Conservation (phyloP, 2,888 invertebrate genomes). For the Drepanosiphum platanoidis region DNA sequence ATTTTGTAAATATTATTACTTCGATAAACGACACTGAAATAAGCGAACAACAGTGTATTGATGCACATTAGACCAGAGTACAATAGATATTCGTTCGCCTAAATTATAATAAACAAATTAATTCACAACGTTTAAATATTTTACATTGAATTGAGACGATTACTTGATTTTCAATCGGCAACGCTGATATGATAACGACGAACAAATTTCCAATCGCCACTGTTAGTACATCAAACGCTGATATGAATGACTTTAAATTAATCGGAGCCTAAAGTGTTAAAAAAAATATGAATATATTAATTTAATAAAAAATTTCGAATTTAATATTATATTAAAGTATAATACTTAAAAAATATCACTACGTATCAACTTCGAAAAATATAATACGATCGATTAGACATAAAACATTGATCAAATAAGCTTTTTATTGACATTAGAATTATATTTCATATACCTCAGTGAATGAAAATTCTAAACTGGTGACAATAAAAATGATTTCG, state of each 20-base stretch:
- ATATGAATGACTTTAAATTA: conserved; percentile 90
- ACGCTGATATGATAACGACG: conserved; percentile 87
- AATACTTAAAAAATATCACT: too few species aligned
- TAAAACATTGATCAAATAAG: background rate
- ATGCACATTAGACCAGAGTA: conserved; percentile 86
- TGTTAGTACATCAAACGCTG: conserved; percentile 91
- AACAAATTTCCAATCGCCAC: conserved; percentile 93
- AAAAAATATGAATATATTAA: too few species aligned
- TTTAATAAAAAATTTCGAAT: too few species aligned
- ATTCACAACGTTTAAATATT: background rate
- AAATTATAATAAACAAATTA: background rate
- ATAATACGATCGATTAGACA: background rate
- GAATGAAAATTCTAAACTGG: conserved; percentile 94
- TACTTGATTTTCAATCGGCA: conserved; percentile 81
- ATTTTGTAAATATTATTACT: conserved; percentile 75
- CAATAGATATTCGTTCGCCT: conserved; percentile 79
- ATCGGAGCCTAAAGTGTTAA: background rate
- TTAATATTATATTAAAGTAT: too few species aligned
- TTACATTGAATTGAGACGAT: too few species aligned
- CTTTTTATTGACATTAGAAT: background rate
- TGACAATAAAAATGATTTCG: conserved; percentile 96
- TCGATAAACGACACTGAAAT: conserved; percentile 76
- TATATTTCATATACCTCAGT: conserved; percentile 72
- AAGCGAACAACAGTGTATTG: conserved; percentile 80
- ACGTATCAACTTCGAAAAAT: too few species aligned